phyloP scores from a whole-genome alignment of 1,140 invertebrate species.

The Pollicipes pollicipes region DNA sequence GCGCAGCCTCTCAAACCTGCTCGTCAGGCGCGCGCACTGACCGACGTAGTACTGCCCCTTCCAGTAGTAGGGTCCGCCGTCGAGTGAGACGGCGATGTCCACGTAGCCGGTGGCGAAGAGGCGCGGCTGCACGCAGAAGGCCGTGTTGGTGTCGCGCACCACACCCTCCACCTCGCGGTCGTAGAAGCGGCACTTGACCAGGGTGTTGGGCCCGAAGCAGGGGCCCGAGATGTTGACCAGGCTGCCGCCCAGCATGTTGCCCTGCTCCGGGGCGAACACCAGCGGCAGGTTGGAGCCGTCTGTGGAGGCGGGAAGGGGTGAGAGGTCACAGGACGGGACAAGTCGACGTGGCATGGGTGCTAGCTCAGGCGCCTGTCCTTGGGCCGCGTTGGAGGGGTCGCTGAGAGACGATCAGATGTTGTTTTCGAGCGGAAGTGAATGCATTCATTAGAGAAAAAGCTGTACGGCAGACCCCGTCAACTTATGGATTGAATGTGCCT shows the following conservation, averaged over 20 bases:
- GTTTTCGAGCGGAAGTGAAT: too few relatives aligned
- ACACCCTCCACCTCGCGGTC: conserved; percentile 23
- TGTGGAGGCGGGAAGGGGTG: too few relatives aligned
- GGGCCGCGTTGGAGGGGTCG: too few relatives aligned
- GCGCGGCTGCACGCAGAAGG: conserved; percentile 70
- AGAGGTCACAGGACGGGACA: too few relatives aligned
- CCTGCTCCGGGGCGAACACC: conserved; percentile 77
- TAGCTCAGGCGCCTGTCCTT: too few relatives aligned
- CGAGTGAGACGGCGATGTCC: conserved; percentile 62
- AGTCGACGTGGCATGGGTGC: too few relatives aligned
- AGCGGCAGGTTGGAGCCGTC: conserved; percentile 58
- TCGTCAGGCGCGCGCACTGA: conserved; percentile 31
- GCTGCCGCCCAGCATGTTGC: conserved; percentile 86
- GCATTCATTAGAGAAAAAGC: too few relatives aligned
- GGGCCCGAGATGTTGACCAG: conserved; percentile 89
- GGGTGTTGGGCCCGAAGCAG: conserved; percentile 53
- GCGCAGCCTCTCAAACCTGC: too few relatives aligned
- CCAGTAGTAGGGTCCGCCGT: conserved; percentile 65
- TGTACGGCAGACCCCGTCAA: too few relatives aligned
- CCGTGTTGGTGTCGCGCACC: conserved; percentile 40
- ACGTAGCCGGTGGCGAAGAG: conserved; percentile 82
- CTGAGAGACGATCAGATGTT: too few relatives aligned
- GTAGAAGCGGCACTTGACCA: conserved; percentile 47
- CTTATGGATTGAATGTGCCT: too few relatives aligned
- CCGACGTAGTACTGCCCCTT: conserved; percentile 80